These are phyloP conservation scores for Circaetus gallicus DNA, from an alignment of 2,113 vertebrate genomes.

Conservation along the genomic window DNA sequence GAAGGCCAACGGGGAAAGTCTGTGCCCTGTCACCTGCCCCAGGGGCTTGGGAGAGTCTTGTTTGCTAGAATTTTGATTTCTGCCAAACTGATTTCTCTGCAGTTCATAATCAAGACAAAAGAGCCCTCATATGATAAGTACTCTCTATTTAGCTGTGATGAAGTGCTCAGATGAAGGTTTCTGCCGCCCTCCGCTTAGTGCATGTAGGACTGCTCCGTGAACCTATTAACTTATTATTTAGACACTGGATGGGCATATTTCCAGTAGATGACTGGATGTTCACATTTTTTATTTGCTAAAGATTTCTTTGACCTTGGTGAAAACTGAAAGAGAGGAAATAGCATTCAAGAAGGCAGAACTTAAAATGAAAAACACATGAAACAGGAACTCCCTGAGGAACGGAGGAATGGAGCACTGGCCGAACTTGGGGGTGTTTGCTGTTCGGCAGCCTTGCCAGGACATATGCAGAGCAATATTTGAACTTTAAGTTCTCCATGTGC, in stretches of 20 bases:
- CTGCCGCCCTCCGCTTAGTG: background rate
- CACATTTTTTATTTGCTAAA: constrained; percentile 66
- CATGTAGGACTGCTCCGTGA: background rate
- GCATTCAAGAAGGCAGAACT: constrained; percentile 63
- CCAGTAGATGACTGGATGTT: constrained; percentile 50
- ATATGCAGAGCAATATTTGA: background rate
- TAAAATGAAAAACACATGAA: constrained; percentile 77
- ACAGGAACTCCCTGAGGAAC: constrained; percentile 44
- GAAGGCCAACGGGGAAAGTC: background rate
- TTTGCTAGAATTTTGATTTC: background rate
- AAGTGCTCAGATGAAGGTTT: background rate
- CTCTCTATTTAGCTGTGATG: background rate
- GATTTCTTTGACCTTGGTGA: constrained; percentile 71
- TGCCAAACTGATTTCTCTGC: background rate
- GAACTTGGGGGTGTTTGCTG: constrained; percentile 40
- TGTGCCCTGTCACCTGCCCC: background rate
- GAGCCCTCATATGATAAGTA: background rate
- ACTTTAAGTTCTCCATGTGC: background rate
- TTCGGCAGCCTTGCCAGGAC: background rate
- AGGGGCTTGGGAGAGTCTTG: background rate
- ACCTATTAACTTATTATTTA: constrained; percentile 49
- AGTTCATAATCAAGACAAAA: background rate
- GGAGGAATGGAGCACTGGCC: constrained; percentile 47
- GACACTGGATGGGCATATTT: constrained; percentile 50
- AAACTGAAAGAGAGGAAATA: constrained; percentile 72